Base-by-base conservation (phyloP, 2,113 vertebrate genomes). In the Myotis yumanensis region DNA sequence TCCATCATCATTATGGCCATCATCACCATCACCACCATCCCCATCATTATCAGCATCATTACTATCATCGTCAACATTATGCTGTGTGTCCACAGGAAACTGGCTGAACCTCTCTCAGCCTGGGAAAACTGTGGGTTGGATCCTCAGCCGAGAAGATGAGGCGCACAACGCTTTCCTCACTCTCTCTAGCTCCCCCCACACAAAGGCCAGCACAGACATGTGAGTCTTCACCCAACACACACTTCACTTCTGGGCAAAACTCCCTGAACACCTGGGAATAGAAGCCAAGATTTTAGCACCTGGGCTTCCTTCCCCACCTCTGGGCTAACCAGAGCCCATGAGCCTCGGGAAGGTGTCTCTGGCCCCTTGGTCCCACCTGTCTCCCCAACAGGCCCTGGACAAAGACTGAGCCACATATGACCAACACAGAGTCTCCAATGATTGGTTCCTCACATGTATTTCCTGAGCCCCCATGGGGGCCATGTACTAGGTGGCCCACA, bases 401-500 rank as follows among this genome's bases (percentile, higher is more conserved):
- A 18, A 14, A 54, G 23, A 43, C 4, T 0, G 62, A 32, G 40
- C 69, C 51, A n/a, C 77, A 12, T 46, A 3, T 22, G 25, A 23
- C 40, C 57, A 40, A 18, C 64, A 12, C 23, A 35, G 3, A 8
- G 2, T 64, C n/a, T 46, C 84, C 35, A 15, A 17, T 37, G 22
- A 22, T n/a, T 28, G 11, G 30, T 87, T 59, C 32, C 86, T 91
- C 76, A 7, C 68, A 37, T 8, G 0, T 11, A 48, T 28, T 48
- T 76, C 64, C 66, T 5, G 37, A 89, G 3, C 9, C 8, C 43
- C 62, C 10, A 18, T 5, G 1, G 35, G 46, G 46, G 4, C 20
- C 46, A 1, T 1, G 15, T 10, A 1, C 52, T 11, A 5, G 15
- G n/a, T 54, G 43, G 23, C 9, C 69, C 1, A 2, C 51, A 54